phyloP scores from a whole-genome alignment of 2,888 invertebrate species.

The Cerceris ruficornis region DNA sequence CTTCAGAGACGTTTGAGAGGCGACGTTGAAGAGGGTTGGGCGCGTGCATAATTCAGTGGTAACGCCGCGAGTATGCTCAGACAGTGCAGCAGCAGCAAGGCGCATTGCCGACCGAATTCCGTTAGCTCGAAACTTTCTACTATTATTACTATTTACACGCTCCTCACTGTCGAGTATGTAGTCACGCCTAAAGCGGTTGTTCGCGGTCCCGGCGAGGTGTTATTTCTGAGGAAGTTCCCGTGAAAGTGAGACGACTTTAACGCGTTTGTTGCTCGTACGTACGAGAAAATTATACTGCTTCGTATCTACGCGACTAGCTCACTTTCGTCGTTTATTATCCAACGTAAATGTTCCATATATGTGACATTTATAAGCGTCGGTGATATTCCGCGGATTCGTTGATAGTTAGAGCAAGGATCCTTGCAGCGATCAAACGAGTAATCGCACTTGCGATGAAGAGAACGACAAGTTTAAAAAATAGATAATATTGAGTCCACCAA shows the following conservation, averaged over 20 bases:
- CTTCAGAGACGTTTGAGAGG: slow-evolving; percentile 61
- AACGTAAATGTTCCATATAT: too few relatives aligned
- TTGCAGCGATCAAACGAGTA: too few relatives aligned
- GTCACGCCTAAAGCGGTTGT: slow-evolving; percentile 25
- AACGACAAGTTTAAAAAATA: too few relatives aligned
- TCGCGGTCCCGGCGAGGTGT: slow-evolving; percentile 26
- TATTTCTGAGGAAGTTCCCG: slow-evolving; percentile 7
- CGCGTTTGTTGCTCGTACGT: too few relatives aligned
- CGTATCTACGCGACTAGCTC: too few relatives aligned
- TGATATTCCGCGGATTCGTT: too few relatives aligned
- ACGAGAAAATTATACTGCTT: slow-evolving; percentile 26
- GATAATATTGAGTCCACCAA: too few relatives aligned
- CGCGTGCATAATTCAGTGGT: slow-evolving; percentile 68
- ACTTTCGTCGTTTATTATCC: too few relatives aligned
- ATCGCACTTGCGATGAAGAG: too few relatives aligned
- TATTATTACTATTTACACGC: slow-evolving; percentile 60
- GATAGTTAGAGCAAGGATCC: too few relatives aligned
- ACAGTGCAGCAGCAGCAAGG: slow-evolving; percentile 24
- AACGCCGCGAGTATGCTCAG: slow-evolving; percentile 61
- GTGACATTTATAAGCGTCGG: too few relatives aligned
- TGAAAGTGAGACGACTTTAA: slow-evolving; percentile 13
- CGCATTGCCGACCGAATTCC: slow-evolving; percentile 56
- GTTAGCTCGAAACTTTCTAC: slow-evolving; percentile 47
- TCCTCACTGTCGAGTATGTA: slow-evolving; percentile 15
- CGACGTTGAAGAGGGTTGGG: slow-evolving; percentile 25